Base-by-base conservation (phyloP, 2,888 invertebrate species). In the Lissocephala sabroskyi region DNA sequence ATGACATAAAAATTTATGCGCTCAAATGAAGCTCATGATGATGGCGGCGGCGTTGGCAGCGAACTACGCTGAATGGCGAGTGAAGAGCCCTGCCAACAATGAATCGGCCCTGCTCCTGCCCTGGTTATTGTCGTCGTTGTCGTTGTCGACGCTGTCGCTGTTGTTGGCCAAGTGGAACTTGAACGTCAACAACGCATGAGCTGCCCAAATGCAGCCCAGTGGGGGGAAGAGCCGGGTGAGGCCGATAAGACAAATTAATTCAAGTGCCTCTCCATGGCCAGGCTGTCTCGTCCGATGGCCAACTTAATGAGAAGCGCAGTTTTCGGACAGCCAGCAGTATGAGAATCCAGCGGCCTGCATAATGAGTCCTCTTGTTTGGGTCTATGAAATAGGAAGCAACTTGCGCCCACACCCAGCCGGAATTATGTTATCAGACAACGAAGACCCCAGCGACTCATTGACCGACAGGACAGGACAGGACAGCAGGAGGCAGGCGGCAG, bases 221-320 rank as follows among this genome's bases (percentile, higher is more conserved):
- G 30, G 7, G 3, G n/a, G 30, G 6, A 30, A 18, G 17, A n/a
- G 19, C 37, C 13, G 10, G 16, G 16, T 16, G 14, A 9, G 26
- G 14, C 32, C 58, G 52, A 65, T 65, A 74, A 68, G 74, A 68
- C 70, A 74, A 71, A 76, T 76, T 76, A 63, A 76, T 76, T 68
- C 70, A 74, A 70, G 65, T 45, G 36, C 48, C 47, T 44, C 18
- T 43, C 45, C 28, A 23, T 41, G 16, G 16, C 9, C 13, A 3
- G 26, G 3, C 14, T 28, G 16, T 23, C 29, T 37, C 16, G 18
- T 17, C 14, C 49, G 43, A 19, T 17, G 28, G 6, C 37, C 39
- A 45, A 56, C 45, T 54, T 64, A 70, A 76, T 76, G 62, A 68
- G 58, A 58, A 56, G 37, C n/a, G n/a, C 45, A 65, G 62, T 62